Percentiles rank a stretch among this genome's conserved stretches.
These are phyloP conservation scores for Poeciliopsis presidionis DNA, from an alignment of 2,797 vertebrate species.

Conservation along the genomic window DNA sequence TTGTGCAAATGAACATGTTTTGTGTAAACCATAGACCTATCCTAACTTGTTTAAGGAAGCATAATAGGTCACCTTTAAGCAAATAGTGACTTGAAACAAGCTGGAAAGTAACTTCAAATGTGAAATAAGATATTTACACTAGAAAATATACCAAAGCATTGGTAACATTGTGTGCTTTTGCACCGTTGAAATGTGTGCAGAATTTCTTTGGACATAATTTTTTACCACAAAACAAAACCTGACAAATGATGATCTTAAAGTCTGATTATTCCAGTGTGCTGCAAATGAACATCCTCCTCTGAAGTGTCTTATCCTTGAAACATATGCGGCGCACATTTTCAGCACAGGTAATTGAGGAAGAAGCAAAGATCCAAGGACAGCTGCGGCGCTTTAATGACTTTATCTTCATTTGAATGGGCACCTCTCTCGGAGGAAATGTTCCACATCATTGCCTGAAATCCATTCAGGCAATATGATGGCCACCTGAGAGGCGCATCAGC, in stretches of 20 bases:
- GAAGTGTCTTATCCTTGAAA: conserved; percentile 66
- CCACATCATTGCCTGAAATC: conserved; percentile 65
- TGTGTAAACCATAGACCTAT: too few species aligned
- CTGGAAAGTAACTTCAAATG: too few species aligned
- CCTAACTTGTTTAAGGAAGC: too few species aligned
- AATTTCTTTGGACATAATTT: conserved; percentile 3
- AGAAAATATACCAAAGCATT: too few species aligned
- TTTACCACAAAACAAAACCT: conserved; percentile 12
- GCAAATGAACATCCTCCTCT: conserved; percentile 54
- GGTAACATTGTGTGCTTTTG: too few species aligned
- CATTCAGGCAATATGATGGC: conserved; percentile 66
- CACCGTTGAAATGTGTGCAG: background rate
- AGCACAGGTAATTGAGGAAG: conserved; percentile 53
- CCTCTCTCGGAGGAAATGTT: conserved; percentile 64
- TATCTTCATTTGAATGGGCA: conserved; percentile 68
- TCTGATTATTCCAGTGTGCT: conserved; percentile 6
- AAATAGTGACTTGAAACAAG: too few species aligned
- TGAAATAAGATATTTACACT: too few species aligned
- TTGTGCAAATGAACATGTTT: too few species aligned
- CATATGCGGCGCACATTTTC: conserved; percentile 49
- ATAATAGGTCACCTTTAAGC: too few species aligned
- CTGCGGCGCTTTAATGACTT: conserved; percentile 68
- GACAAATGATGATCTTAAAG: conserved; percentile 33
- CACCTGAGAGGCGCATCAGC: conserved; percentile 65
- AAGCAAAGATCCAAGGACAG: conserved; percentile 63